Base-by-base conservation (phyloP, 2,797 vertebrate genomes). In the Phoebastria nigripes region DNA sequence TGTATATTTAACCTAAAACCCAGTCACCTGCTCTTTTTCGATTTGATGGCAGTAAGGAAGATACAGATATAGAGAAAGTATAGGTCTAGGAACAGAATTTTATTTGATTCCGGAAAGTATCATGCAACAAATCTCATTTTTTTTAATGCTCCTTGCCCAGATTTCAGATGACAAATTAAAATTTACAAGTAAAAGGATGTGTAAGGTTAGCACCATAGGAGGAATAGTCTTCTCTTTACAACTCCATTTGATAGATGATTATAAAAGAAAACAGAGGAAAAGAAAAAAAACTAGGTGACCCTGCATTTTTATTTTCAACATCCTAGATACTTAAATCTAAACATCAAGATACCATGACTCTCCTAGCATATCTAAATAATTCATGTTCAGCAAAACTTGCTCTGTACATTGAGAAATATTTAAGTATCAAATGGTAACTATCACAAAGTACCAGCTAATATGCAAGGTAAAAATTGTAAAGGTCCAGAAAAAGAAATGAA, bases 41-140 rank as follows among this genome's bases (percentile, higher is more conserved):
- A 51, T 51, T n/a, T 55, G 41, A 54, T 42, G 39, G 12, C 63
- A 93, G 59, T 63, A 82, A 89, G 88, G 61, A 95, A 87, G 44
- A 89, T 92, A 87, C 44, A 85, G 90, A 87, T 59, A 63, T n/a
- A 95, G 67, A 95, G 86, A 74, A 94, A 80, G 41, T 33, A 33
- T 2, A 87, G 67, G 55, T 87, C 74, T 61, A 82, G 37, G 35
- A 95, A 93, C 19, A 90, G 78, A 70, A 82, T 92, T 95, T 96
- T 95, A 96, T 95, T 97, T 66, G 15, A 79, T 76, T 90, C 73
- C 89, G 54, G 61, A 89, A 93, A 90, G 52, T 41, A 76, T 77
- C 94, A 95, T 92, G 91, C 90, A 91, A 63, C 67, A 93, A 18
- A 37, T 89, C 9, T 55, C 28, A 13, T 7, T 42, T 54, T 73